These are phyloP conservation scores for Cottoperca gobio DNA, from an alignment of 2,797 vertebrate genomes.

Conservation along the genomic window DNA sequence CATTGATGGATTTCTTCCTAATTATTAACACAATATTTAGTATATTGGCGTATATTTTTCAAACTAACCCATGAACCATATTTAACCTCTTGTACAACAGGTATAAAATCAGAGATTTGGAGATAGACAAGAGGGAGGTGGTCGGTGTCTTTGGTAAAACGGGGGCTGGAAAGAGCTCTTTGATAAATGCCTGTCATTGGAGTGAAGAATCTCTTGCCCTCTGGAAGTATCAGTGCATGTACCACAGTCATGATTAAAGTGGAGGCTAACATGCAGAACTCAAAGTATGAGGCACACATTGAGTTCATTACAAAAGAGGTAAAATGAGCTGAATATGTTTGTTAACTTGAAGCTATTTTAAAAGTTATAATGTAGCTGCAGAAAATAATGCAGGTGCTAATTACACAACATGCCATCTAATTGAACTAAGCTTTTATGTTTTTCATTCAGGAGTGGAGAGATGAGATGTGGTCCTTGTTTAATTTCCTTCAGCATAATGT, in stretches of 20 bases:
- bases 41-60: not conserved
- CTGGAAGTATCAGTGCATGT: conserved; percentile 60
- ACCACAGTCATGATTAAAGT: conserved; percentile 79
- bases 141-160: conserved; percentile 81
- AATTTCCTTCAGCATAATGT: not conserved
- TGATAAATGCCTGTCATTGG: conserved; percentile 81
- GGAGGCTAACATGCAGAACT: conserved; percentile 20
- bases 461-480: conserved; percentile 36
- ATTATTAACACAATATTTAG: no score
- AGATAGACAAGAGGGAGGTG: conserved; percentile 56
- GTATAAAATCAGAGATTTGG: conserved; percentile 27
- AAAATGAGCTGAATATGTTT: not conserved
- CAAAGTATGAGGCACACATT: conserved; percentile 56
- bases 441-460: conserved; percentile 53
- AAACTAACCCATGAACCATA: no score
- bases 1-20: no score
- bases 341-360: not conserved
- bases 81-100: conserved; percentile 29
- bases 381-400: not conserved
- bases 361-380: not conserved
- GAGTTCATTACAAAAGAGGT: conserved; percentile 67
- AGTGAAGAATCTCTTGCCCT: conserved; percentile 70
- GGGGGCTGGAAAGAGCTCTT: conserved; percentile 80
- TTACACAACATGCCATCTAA: not conserved
- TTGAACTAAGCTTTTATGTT: not conserved